Conservation (phyloP, 2,888 invertebrate genomes). For the Papilio demoleus region DNA sequence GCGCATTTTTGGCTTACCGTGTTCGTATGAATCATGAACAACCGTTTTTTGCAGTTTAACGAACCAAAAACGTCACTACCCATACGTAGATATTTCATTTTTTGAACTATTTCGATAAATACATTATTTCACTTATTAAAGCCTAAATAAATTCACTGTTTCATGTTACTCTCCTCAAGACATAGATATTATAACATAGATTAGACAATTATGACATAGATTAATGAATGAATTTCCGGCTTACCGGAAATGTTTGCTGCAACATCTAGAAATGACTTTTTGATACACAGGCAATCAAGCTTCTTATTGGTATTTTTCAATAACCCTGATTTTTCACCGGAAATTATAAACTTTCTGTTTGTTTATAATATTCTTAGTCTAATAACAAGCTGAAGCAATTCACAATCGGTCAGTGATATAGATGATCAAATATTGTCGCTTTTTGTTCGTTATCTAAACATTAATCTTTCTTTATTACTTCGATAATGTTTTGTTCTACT, state of each 20-base stretch:
- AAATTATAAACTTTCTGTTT: too few relatives aligned
- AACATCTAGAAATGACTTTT: too few relatives aligned
- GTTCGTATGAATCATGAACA: constrained; percentile 24
- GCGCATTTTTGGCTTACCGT: background rate
- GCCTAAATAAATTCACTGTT: too few relatives aligned
- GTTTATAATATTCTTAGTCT: background rate
- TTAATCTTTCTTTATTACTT: constrained; percentile 10
- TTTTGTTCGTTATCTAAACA: background rate
- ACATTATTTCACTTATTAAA: too few relatives aligned
- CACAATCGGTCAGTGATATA: constrained; percentile 4
- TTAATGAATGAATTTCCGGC: too few relatives aligned
- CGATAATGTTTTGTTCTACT: background rate
- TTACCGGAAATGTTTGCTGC: too few relatives aligned
- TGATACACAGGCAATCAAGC: too few relatives aligned
- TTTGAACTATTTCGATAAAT: background rate
- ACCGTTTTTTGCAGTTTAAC: constrained; percentile 24
- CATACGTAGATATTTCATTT: background rate
- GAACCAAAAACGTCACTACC: background rate
- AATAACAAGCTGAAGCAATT: background rate
- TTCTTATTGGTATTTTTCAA: background rate
- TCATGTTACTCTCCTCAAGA: too few relatives aligned
- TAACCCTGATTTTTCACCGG: too few relatives aligned
- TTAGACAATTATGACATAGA: too few relatives aligned
- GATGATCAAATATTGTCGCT: background rate
- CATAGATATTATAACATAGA: too few relatives aligned